Base-by-base conservation (phyloP, 2,888 invertebrate genomes). In the Elysia crispata region DNA sequence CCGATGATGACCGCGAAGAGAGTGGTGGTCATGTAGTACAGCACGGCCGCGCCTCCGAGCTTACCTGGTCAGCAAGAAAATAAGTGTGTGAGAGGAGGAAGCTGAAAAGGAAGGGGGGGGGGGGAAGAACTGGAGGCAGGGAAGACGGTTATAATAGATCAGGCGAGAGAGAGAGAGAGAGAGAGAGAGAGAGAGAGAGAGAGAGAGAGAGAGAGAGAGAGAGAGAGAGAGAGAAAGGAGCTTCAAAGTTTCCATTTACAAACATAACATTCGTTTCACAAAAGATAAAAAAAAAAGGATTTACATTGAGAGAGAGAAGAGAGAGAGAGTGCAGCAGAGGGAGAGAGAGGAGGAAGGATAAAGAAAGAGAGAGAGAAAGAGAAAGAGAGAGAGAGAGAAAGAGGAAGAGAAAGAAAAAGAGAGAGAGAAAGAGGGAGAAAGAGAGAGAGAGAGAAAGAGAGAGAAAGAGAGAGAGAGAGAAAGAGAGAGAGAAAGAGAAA, bases 11-110 rank as follows among this genome's bases (percentile, higher is more conserved):
- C 98, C 11, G 98, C 98, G 88, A 96, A 95, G 50, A 98, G 93
- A 1, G 98, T 98, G 25, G 98, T 98, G 76, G 95, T 94, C 93
- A 97, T 95, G 93, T 98, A 98, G 93, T 97, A 98, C 54, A 95
- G 93, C 84, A 98, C 96, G n/a, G 98, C 96, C 69, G 97, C 95
- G 67, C 94, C 93, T 30, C 96, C 96, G 87, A 97, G 97, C 93
- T 95, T 96, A 30, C 87, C 86, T 87, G 97, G 28, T 41, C 72
- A 72, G 49, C 23, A 72, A 49, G 25, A 41, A 23, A 20, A 23
- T 28, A 41, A 72, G 23, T 33, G 41, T 31, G 5, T 33, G 49
- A 33, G 28, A 72, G 8, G 72, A 72, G n/a, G 33, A 31, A n/a
- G 72, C 33, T n/a, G 54, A 54, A 54, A 20, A 54, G 20, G 54